Base-by-base conservation (phyloP, 2,888 invertebrate species). In the Trichacis sp. region DNA sequence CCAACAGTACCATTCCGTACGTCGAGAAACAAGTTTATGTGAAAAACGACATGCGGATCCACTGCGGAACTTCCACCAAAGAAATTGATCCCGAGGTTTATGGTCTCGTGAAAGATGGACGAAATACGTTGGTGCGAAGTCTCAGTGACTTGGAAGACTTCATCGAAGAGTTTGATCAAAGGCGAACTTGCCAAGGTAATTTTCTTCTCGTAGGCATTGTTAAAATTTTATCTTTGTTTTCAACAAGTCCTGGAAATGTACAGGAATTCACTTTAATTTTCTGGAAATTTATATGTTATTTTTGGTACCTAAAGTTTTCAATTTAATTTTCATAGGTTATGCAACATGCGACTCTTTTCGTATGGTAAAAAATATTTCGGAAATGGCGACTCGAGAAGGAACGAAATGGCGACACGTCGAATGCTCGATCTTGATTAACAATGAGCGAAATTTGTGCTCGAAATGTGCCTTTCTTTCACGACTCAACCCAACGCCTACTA, bases 11-110 rank as follows among this genome's bases (percentile, higher is more conserved):
- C 5, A 73, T 82, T 60, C 83, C 83, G n/a, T 78, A 75, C 36
- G 60, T 76, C 2, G 79, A 82, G 40, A 83, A 81, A 60, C 80
- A 82, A 68, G 78, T 82, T 2, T 82, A 78, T 68, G 49, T 83
- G 12, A 80, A 77, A 38, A 80, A 76, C 51, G 81, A 83, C 46
- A 81, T 83, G 81, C 47, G 69, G 4, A 49, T 83, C 24, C 76
- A 73, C 9, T 82, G 80, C 55, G 72, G 70, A 1, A 77, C 73
- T 14, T 74, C 72, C 8, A 78, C 77, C 52, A 74, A 65, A 56
- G 77, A 81, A 63, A 73, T 83, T 24, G 69, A 80, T 72, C 77
- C 77, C 4, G 58, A 75, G 42, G 66, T 77, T 12, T 75, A 79
- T 53, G 78, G 77, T 73, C 75, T 82, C 6, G 56, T 79, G 40